phyloP scores from a whole-genome alignment of 2,113 vertebrate genomes.

The Nothoprocta perdicaria region DNA sequence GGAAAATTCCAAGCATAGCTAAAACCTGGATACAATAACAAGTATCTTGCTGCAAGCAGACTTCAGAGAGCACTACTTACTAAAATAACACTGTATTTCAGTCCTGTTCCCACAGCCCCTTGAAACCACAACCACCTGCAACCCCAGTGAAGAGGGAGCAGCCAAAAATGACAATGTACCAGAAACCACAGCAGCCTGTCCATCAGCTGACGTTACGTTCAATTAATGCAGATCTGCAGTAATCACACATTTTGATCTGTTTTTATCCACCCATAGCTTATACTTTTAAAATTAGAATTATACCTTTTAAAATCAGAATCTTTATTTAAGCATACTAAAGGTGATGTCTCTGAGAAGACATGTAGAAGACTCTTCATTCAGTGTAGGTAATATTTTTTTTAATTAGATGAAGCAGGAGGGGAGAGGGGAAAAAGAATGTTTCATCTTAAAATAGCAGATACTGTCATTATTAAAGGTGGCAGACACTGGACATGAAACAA shows the following conservation, averaged over 20 bases:
- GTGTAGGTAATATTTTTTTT: not conserved
- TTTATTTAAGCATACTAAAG: not conserved
- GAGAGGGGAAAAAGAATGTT: not conserved
- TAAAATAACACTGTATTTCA: not conserved
- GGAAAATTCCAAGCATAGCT: not conserved
- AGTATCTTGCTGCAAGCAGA: not conserved
- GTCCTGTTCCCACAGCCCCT: not conserved
- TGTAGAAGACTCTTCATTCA: not conserved
- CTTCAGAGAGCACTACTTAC: not conserved
- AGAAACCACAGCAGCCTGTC: not conserved
- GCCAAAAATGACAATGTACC: not conserved
- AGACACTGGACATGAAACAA: not conserved
- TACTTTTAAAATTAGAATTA: not conserved
- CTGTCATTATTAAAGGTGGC: not conserved
- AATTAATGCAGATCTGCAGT: not conserved
- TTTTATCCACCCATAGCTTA: not conserved
- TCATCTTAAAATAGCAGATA: not conserved
- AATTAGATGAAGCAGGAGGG: not conserved
- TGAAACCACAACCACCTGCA: slow-evolving; percentile 45
- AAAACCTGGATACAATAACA: not conserved
- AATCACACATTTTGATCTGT: not conserved
- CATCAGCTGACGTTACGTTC: accelerated
- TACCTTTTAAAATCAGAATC: not conserved
- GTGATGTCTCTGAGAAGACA: not conserved
- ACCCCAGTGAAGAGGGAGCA: not conserved